Percentiles rank a stretch among this genome's conserved stretches.
Conservation (phyloP, 1,140 invertebrate genomes). For the Apocrypta bakeri region DNA sequence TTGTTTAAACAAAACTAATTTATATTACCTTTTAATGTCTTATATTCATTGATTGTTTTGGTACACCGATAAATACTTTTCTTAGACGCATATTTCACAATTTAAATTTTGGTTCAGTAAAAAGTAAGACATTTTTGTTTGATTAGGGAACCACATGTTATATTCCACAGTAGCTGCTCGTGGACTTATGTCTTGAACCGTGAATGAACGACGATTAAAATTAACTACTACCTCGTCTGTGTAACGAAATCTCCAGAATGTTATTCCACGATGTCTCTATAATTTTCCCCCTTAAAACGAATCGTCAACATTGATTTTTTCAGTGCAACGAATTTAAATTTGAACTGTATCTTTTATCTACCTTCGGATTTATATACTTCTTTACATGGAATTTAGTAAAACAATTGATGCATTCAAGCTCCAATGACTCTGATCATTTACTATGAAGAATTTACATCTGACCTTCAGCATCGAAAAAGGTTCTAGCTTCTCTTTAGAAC, state of each 20-base stretch:
- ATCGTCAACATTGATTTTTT: constrained; percentile 4
- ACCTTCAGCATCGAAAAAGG: not conserved
- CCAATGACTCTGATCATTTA: constrained; percentile 33
- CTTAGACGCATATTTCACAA: too few relatives aligned
- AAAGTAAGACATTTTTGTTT: too few relatives aligned
- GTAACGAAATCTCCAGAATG: not conserved
- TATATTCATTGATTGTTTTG: too few relatives aligned
- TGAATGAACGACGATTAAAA: not conserved
- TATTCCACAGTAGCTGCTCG: not conserved
- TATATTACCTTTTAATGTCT: too few relatives aligned
- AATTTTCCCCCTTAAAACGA: not conserved
- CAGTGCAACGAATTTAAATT: constrained; percentile 19
- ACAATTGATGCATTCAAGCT: constrained; percentile 1
- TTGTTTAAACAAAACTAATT: too few relatives aligned
- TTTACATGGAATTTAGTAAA: too few relatives aligned
- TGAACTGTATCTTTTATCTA: not conserved
- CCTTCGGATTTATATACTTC: constrained; percentile 16
- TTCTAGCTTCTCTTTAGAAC: not conserved
- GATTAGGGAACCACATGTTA: not conserved
- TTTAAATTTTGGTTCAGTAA: too few relatives aligned
- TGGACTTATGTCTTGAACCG: not conserved
- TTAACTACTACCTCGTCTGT: too few relatives aligned
- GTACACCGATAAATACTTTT: too few relatives aligned
- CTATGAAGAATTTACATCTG: constrained; percentile 14
- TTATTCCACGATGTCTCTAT: not conserved